Evolutionary conservation across 2,888 invertebrate genomes (phyloP).

Genomic region (Synergus laeviventris): DNA sequence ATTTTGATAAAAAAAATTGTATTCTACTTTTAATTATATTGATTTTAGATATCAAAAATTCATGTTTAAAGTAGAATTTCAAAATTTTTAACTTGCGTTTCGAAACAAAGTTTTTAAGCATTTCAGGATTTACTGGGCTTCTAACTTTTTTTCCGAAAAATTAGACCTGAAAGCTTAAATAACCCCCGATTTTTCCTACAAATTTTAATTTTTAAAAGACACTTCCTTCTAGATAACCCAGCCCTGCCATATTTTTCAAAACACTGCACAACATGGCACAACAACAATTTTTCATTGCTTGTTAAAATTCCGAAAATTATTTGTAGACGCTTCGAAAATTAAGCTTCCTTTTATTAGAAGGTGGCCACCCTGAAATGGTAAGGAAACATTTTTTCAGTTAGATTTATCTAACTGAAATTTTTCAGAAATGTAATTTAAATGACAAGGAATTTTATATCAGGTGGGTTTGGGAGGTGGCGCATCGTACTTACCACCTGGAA

Average conservation of each 20-base stretch:
- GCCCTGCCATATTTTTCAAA: not conserved
- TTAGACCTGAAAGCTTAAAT: not conserved
- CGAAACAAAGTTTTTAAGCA: not conserved
- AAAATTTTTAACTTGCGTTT: not conserved
- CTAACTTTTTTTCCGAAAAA: not conserved
- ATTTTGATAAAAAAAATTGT: not conserved
- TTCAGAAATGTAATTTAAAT: slow-evolving; percentile 10
- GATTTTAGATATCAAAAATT: not conserved
- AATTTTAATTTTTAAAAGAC: not conserved
- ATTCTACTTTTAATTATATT: not conserved
- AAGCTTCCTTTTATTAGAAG: not conserved
- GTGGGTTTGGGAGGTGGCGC: slow-evolving; percentile 72
- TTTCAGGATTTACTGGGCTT: not conserved
- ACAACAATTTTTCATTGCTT: not conserved
- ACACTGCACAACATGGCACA: not conserved
- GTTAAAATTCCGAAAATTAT: not conserved
- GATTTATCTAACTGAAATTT: not conserved
- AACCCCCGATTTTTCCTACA: not conserved
- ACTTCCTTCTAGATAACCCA: not conserved
- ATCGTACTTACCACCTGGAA: slow-evolving; percentile 72
- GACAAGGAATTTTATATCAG: slow-evolving; percentile 56
- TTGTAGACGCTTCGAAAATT: not conserved
- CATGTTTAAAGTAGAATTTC: not conserved
- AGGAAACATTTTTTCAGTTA: not conserved
- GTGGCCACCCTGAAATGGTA: too few relatives aligned